Evolutionary conservation across 2,888 invertebrate species (phyloP), one percentile per base, ranked within the genome.

Genomic region (Cryptus armator): DNA sequence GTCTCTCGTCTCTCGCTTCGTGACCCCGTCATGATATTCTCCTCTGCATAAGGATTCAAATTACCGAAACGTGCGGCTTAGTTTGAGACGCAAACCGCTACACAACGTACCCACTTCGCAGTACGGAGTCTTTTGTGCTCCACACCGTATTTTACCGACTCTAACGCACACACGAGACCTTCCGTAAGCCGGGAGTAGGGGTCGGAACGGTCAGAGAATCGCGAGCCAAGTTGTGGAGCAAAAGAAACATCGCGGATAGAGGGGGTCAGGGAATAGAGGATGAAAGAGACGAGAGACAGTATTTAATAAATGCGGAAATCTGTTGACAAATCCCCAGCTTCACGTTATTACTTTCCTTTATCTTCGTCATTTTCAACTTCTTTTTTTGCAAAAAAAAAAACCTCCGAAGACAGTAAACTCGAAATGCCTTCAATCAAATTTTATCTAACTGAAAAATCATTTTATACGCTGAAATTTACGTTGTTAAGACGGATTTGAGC

Each of bases 41-140:
- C 43, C 12, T 37, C 12, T 3, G 48, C 71, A 56, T 67, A 72
- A 59, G 37, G 53, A 83, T 74, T 78, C 68, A 70, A 53, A 83
- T 74, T 83, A 59, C 74, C 68, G 83, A 79, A 79, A 83, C 68
- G 74, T 68, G 68, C 62, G 67, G 71, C 67, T 62, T 59, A 59
- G 72, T 59, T 56, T 44, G 62, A 44, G 48, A 44, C 80, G 44
- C 46, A 67, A 62, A 74, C 62, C 14, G 37, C 10, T 51, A 68
- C 19, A 68, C 66, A 72, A 64, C 44, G 66, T 64, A 68, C 62
- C 62, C 43, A 68, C 53, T 72, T 44, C 44, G 64, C 71, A 16
- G 14, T 43, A 10, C n/a, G 32, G 10, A n/a, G 62, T 48, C 12
- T 12, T 37, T 53, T 53, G 68, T 24, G n/a, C 66, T 12, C 19